phyloP scores from a whole-genome alignment of 2,113 vertebrate genomes.

The Leptodactylus fuscus region DNA sequence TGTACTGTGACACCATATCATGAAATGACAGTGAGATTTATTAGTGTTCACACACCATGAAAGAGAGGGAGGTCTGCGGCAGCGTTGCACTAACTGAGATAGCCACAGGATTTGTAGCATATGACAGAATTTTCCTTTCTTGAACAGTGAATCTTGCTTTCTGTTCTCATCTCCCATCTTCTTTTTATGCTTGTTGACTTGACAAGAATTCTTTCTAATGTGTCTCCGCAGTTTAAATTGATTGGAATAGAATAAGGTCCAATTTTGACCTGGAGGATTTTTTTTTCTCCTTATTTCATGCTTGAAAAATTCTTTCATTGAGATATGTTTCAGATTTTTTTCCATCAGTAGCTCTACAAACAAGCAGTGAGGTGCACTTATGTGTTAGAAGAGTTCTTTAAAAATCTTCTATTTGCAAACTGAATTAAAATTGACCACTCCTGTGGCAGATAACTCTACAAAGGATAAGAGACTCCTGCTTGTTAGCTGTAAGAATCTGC shows the following conservation, averaged over 20 bases:
- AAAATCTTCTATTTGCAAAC: not conserved
- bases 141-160: slow-evolving; percentile 34
- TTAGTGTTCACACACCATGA: slow-evolving; percentile 54
- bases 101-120: slow-evolving; percentile 33
- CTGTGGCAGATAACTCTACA: not conserved
- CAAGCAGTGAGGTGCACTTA: too few relatives aligned
- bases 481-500: not conserved
- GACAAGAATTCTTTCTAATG: slow-evolving; percentile 5
- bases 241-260: slow-evolving; percentile 19
- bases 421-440: not conserved
- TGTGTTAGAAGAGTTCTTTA: not conserved
- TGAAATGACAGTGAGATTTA: slow-evolving; percentile 55
- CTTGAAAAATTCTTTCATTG: not conserved
- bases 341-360: too few relatives aligned
- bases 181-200: slow-evolving; percentile 44
- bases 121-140: slow-evolving; percentile 18
- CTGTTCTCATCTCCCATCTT: slow-evolving; percentile 23
- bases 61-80: slow-evolving; percentile 40
- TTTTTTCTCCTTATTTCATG: not conserved
- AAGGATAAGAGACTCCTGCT: not conserved
- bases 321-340: not conserved
- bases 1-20: slow-evolving; percentile 58
- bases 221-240: not conserved
- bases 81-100: slow-evolving; percentile 29
- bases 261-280: not conserved